Base-by-base conservation (phyloP, 2,797 vertebrate species). In the Oreochromis mossambicus region DNA sequence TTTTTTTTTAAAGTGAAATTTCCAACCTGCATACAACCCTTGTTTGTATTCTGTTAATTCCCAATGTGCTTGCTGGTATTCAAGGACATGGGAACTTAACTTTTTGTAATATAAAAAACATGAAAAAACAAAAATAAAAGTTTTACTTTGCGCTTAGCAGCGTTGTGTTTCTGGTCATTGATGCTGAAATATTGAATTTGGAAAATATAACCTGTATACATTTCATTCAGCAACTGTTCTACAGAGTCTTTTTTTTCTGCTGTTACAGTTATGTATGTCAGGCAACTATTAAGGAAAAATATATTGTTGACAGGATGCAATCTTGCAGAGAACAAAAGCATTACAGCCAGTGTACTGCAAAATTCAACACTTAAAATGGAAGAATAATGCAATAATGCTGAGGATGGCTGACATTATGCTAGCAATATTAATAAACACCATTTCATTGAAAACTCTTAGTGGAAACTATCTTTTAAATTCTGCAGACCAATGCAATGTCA, bases 31-130 rank as follows among this genome's bases (percentile, higher is more conserved):
- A 81, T 83, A 63, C 2, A 61, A 83, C 41, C 17, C 41, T 56
- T 55, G 55, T 80, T 75, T 10, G 15, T 48, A 19, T 80, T 73
- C 41, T 86, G 21, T 79, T 15, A 51, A 78, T 29, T 21, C 63
- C 76, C 78, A 79, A 21, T 12, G 83, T 89, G 4, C 75, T 89
- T 89, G 86, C 83, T 92, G 81, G 89, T 84, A 48, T 87, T 90
- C 84, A 87, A 90, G 79, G 36, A 90, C 54, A 63, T 78, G 68
- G 73, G n/a, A 86, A n/a, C 17, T 50, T 70, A 70, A 26, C 58
- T 41, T 83, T 88, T 77, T 89, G 38, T 77, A 83, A 83, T 75
- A 56, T 66, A 54, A 77, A 51, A 51, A 7, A 17, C 32, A 26
- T 19, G 15, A 48, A 50, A 43, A 70, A 48, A 48, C n/a, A n/a